Evolutionary conservation across 2,888 invertebrate species (phyloP).

Genomic region (Pimpla rufipes): DNA sequence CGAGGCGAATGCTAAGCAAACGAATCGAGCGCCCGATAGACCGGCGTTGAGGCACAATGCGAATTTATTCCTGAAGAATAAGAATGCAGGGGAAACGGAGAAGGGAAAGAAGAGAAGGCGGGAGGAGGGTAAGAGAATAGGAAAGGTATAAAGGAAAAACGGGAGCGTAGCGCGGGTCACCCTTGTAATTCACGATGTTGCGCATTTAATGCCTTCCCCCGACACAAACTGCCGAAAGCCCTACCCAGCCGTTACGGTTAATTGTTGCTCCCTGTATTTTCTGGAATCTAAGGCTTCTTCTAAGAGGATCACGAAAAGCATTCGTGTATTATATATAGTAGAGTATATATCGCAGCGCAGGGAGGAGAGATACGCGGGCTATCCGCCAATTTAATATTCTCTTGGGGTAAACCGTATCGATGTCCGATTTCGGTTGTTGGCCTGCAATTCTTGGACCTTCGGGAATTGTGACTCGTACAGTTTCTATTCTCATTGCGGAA

Average conservation of each 20-base stretch:
- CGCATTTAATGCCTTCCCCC: conserved; percentile 37
- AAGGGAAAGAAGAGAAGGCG: conserved; percentile 12
- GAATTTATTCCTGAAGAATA: conserved; percentile 76
- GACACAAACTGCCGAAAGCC: conserved; percentile 37
- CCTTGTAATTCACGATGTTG: conserved; percentile 24
- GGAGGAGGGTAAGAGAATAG: conserved; percentile 20
- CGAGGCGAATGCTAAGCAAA: conserved; percentile 79
- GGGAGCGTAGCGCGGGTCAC: conserved; percentile 18
- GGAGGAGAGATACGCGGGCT: background rate
- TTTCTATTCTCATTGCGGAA: conserved; percentile 18
- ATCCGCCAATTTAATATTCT: conserved; percentile 44
- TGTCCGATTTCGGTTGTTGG: conserved; percentile 13
- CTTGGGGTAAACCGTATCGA: conserved; percentile 35
- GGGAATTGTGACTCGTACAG: conserved; percentile 13
- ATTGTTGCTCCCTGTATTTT: conserved; percentile 41
- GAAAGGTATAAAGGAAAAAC: conserved; percentile 35
- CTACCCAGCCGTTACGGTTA: conserved; percentile 19
- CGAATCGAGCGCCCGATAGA: conserved; percentile 70
- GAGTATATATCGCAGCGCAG: background rate
- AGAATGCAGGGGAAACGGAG: conserved; percentile 70
- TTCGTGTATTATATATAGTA: conserved; percentile 7
- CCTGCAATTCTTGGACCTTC: conserved; percentile 22
- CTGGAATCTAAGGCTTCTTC: conserved; percentile 26
- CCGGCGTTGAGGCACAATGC: conserved; percentile 75
- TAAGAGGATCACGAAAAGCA: conserved; percentile 50